Evolutionary conservation across 2,797 vertebrate genomes (phyloP).

Genomic region (Anniella stebbinsi): DNA sequence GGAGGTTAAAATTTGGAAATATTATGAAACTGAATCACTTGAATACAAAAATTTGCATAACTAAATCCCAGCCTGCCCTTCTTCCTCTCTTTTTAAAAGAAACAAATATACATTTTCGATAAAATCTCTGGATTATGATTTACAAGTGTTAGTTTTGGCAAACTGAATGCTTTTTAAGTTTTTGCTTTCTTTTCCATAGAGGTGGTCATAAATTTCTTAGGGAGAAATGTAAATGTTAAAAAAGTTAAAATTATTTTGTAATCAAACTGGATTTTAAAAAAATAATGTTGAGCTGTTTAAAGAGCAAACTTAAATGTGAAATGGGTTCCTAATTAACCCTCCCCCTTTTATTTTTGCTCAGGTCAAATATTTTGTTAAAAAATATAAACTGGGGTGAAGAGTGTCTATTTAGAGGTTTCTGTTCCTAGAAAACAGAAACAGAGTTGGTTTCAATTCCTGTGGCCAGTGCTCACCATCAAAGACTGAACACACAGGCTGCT

Average conservation of each 20-base stretch:
- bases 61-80: constrained; percentile 13
- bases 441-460: background rate
- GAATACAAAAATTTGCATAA: constrained; percentile 43
- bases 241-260: constrained; percentile 64
- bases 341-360: constrained; percentile 14
- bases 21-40: constrained; percentile 5
- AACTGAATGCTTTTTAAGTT: constrained; percentile 64
- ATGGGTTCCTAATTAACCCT: constrained; percentile 51
- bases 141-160: constrained; percentile 55
- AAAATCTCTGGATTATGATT: constrained; percentile 57
- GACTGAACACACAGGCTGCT: background rate
- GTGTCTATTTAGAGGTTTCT: constrained; percentile 24
- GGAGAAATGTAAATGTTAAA: constrained; percentile 17
- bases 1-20: constrained; percentile 54
- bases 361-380: constrained; percentile 43
- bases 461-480: constrained; percentile 12
- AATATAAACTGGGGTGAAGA: constrained; percentile 17
- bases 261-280: constrained; percentile 29
- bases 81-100: background rate
- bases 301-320: constrained; percentile 56
- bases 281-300: constrained; percentile 21
- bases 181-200: constrained; percentile 68
- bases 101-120: constrained; percentile 34
- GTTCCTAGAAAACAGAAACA: constrained; percentile 19
- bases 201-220: constrained; percentile 64